Base-by-base conservation (phyloP, 2,797 vertebrate species). In the Sparus aurata region DNA sequence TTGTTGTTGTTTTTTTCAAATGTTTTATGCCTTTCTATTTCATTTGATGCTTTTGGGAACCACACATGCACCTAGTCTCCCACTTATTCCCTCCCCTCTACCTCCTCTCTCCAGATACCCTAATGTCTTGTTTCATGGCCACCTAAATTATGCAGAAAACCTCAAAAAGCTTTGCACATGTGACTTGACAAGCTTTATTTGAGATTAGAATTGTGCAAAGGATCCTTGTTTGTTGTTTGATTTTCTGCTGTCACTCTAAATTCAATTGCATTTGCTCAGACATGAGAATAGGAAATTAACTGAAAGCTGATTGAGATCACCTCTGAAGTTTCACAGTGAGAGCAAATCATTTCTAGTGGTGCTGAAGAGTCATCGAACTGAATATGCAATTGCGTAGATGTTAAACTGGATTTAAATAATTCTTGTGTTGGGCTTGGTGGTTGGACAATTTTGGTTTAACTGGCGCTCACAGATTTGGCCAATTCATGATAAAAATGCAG, bases 81-180 rank as follows among this genome's bases (percentile, higher is more conserved):
- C n/a, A 38, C 3, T 50, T 38, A 20, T 43, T 50, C 20, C 38
- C 38, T 38, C 45, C 20, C n/a, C 3, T 55, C 8, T 38, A 38
- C 8, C 8, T 38, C 34, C 34, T 67, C 59, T 62, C 12, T 49
- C 46, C 54, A 30, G 38, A 66, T 34, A 67, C 49, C 53, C 49
- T 16, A 13, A 2, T 46, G 52, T 82, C 50, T 85, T 78, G 17
- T 89, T 85, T 80, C 64, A 50, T 18, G 79, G 87, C 85, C 68
- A 1, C 85, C 62, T 88, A 68, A 93, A 87, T 92, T 92, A 93
- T 93, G 92, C 91, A 81, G 73, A 63, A 76, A 88, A 77, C 64
- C 69, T 85, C 49, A 69, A 62, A 84, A 78, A 63, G 74, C 76
- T 87, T 89, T 81, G 89, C 91, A 91, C 91, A 87, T 79, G 76